A percentile compares a stretch with the other conserved stretches of the same genome.
Evolutionary conservation across 2,113 vertebrate genomes (phyloP).

Genomic region (Melospiza melodia): DNA sequence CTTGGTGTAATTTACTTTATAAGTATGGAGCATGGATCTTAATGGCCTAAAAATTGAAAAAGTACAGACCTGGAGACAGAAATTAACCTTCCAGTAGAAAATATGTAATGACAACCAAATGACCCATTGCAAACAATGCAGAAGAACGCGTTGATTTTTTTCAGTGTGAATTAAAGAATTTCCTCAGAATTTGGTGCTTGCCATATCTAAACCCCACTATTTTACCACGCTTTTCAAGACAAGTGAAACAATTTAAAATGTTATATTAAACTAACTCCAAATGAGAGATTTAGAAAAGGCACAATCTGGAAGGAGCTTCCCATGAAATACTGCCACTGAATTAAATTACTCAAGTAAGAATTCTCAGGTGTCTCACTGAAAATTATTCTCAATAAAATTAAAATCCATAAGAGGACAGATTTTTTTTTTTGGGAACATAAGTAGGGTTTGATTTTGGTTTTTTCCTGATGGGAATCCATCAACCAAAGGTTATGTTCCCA

Average conservation of each 20-base stretch:
- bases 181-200: not conserved
- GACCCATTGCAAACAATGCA: not conserved
- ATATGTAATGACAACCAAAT: rapidly evolving
- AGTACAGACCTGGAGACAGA: not conserved
- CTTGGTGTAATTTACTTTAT: not conserved
- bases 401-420: not conserved
- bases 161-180: not conserved
- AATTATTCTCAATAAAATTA: not conserved
- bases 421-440: not conserved
- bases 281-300: not conserved
- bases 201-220: not conserved
- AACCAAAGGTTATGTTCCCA: not conserved
- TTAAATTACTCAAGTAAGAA: not conserved
- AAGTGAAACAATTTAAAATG: not conserved
- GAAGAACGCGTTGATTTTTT: not conserved
- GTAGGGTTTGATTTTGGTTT: not conserved
- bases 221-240: not conserved
- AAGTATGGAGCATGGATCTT: not conserved
- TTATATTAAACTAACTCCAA: not conserved
- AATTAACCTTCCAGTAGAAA: not conserved
- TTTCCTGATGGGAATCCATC: not conserved
- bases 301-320: not conserved
- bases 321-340: not conserved
- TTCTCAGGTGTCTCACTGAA: not conserved
- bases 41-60: not conserved